Conservation (phyloP, 2,888 invertebrate genomes). For the Nomada goodeniana region DNA sequence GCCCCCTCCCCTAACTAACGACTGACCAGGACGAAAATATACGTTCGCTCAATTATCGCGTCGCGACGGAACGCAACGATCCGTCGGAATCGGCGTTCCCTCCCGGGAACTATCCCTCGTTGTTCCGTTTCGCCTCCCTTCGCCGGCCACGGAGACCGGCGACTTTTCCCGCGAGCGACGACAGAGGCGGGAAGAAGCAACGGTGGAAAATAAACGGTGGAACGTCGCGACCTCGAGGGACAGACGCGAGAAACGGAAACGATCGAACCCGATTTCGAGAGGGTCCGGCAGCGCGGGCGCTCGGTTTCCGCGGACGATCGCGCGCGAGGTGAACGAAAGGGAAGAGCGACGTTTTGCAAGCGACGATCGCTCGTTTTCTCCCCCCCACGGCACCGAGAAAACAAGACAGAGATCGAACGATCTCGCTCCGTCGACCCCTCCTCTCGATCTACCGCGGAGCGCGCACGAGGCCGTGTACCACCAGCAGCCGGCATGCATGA, state of each 20-base stretch:
- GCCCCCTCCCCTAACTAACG: not conserved
- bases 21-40: constrained; percentile 46
- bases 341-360: not conserved
- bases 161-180: too few relatives aligned
- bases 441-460: constrained; percentile 35
- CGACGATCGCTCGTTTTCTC: constrained; percentile 15
- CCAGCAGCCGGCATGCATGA: constrained; percentile 45
- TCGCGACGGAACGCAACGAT: constrained; percentile 45
- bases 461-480: constrained; percentile 56
- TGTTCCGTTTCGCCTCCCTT: not conserved
- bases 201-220: too few relatives aligned
- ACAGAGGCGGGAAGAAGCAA: too few relatives aligned
- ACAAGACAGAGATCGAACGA: constrained; percentile 42
- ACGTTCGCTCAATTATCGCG: constrained; percentile 37
- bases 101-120: not conserved
- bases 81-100: too few relatives aligned
- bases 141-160: too few relatives aligned
- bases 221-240: not conserved
- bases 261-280: not conserved
- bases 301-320: not conserved
- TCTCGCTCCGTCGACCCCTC: constrained; percentile 54
- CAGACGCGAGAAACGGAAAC: not conserved
- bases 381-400: not conserved
- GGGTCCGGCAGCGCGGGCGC: too few relatives aligned
- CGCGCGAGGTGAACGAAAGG: too few relatives aligned